phyloP scores from a whole-genome alignment of 2,888 invertebrate species.

The Nesidiocoris tenuis region DNA sequence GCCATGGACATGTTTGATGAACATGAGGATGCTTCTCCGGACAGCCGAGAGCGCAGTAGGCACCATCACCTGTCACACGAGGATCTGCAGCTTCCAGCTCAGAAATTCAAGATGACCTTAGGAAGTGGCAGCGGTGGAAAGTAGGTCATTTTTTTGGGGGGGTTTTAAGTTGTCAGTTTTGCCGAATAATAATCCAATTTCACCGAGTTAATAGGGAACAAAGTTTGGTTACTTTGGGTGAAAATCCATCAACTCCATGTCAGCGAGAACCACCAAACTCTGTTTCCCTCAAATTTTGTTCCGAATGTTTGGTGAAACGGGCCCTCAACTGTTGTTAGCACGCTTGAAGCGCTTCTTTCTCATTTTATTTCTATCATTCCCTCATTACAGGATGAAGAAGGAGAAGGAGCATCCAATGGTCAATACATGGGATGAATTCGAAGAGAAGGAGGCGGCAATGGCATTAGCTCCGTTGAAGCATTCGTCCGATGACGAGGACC shows the following conservation, averaged over 20 bases:
- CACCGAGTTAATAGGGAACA: too few relatives aligned
- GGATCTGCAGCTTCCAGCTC: conserved; percentile 48
- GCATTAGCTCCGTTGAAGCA: conserved; percentile 44
- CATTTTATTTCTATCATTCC: too few relatives aligned
- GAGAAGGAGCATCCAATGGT: conserved; percentile 58
- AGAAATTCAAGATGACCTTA: conserved; percentile 72
- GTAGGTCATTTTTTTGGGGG: too few relatives aligned
- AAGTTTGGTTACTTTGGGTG: too few relatives aligned
- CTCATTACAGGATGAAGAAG: conserved; percentile 56
- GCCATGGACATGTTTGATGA: conserved; percentile 52
- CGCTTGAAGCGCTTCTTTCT: too few relatives aligned
- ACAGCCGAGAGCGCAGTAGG: conserved; percentile 49
- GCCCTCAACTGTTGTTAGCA: too few relatives aligned
- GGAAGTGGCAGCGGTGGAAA: conserved; percentile 59
- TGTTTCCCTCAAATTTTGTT: too few relatives aligned
- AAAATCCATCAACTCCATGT: neutral
- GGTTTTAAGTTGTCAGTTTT: too few relatives aligned
- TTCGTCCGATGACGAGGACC: neutral
- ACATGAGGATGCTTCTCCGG: conserved; percentile 57
- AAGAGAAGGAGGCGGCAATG: conserved; percentile 53
- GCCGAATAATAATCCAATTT: too few relatives aligned
- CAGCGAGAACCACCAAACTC: too few relatives aligned
- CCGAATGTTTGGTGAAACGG: too few relatives aligned
- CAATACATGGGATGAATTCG: conserved; percentile 54
- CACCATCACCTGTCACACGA: conserved; percentile 50